Base-by-base conservation (phyloP, 2,888 invertebrate species). In the Pardosa pseudoannulata region DNA sequence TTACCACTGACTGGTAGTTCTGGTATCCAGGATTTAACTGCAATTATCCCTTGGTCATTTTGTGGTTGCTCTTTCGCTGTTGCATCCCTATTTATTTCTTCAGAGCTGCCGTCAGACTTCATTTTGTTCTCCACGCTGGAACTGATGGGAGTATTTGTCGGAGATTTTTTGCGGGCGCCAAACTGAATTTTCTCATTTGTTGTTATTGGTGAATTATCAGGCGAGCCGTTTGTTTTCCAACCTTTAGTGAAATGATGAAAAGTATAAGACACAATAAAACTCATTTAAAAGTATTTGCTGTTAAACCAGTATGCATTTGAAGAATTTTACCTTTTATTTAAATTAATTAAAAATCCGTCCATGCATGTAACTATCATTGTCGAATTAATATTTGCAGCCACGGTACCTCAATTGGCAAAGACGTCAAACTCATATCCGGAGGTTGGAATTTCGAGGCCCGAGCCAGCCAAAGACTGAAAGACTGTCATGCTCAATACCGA, bases 21-120 rank as follows among this genome's bases (percentile, higher is more conserved):
- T 13, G 67, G 39, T 23, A n/a, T n/a, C 83, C 83, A 85, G n/a
- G 83, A 78, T 56, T 85, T 85, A n/a, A 23, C 39, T 2, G n/a
- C 41, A 0, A 50, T 9, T 11, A 19, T n/a, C 16, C 31, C 16
- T 65, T 85, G 67, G 36, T 73, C 68, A 28, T 50, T 67, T 68
- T 73, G 78, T 11, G 78, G 78, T 32, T 32, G 31, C 0, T 32
- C 36, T n/a, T 32, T 32, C 3, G 27, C n/a, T 0, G 32, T 11
- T n/a, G 19, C 23, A 23, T 67, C 67, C 0, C 16, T 32, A 0
- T n/a, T n/a, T 16, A 13, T n/a, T 6, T 41, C n/a, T 16, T 76
- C 76, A 0, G 19, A 19, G 0, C 62, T 32, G 13, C 5, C 11
- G 13, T 67, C 67, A 5, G 13, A 29, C 6, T 46, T 36, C 27